phyloP scores from a whole-genome alignment of 2,797 vertebrate genomes.

The Thamnophis elegans region DNA sequence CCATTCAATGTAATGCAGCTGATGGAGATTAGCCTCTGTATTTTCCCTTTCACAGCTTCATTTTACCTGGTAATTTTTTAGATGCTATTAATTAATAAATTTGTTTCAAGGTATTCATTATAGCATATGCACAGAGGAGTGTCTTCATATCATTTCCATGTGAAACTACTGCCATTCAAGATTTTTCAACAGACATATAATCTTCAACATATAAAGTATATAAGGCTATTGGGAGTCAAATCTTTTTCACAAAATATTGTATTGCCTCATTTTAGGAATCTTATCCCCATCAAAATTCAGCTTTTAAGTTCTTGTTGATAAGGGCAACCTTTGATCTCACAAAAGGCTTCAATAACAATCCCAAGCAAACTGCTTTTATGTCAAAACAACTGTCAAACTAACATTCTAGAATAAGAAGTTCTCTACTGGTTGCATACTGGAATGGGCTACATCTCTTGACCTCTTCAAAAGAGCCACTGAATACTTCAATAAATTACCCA shows the following conservation, averaged over 20 bases:
- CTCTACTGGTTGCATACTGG: neutral
- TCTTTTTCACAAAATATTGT: neutral
- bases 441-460: neutral
- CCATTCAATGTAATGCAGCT: neutral
- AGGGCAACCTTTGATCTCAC: neutral
- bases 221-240: neutral
- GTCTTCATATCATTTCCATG: neutral
- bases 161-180: neutral
- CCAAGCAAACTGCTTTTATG: constrained; percentile 7
- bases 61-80: neutral
- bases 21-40: neutral
- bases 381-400: constrained; percentile 3
- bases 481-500: neutral
- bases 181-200: neutral
- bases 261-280: neutral
- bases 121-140: neutral
- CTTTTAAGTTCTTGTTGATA: neutral
- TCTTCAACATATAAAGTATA: neutral
- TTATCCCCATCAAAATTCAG: neutral
- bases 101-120: neutral
- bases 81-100: neutral
- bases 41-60: neutral
- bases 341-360: neutral
- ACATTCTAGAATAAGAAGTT: constrained; percentile 22
- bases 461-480: neutral